These are phyloP conservation scores for Perdita meconis DNA, from an alignment of 2,888 invertebrate species.

Conservation along the genomic window DNA sequence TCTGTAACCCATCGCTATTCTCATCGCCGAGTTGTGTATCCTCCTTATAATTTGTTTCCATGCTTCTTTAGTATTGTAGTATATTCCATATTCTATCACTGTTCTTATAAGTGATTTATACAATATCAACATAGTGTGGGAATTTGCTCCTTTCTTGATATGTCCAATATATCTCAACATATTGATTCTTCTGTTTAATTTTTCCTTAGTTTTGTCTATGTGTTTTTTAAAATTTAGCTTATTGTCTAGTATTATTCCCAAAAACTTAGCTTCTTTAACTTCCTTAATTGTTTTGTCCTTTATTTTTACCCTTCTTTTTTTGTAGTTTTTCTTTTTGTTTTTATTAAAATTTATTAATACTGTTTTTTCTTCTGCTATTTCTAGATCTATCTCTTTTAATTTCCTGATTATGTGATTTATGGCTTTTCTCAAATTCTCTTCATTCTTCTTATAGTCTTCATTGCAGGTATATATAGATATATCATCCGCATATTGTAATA, in stretches of 20 bases:
- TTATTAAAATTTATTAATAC: not conserved
- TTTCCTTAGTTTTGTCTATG: not conserved
- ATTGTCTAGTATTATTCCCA: not conserved
- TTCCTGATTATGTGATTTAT: not conserved
- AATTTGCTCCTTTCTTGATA: not conserved
- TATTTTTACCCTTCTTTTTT: no score
- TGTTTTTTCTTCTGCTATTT: not conserved
- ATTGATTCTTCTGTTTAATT: not conserved
- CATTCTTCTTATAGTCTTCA: not conserved
- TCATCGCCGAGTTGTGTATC: no score
- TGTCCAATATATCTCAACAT: not conserved
- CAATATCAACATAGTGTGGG: not conserved
- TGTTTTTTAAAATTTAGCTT: not conserved
- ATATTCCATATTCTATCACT: slow-evolving; percentile 7
- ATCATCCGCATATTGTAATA: not conserved
- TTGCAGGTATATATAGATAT: not conserved
- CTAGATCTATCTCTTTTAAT: not conserved
- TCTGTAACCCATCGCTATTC: no score
- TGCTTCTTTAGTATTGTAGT: no score
- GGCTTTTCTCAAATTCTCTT: not conserved
- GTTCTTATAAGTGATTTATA: not conserved
- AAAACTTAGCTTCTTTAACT: not conserved
- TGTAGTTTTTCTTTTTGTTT: no score
- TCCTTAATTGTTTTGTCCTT: no score
- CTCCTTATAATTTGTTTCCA: no score